Conservation (phyloP, 2,113 vertebrate species). For the Odobenus rosmarus region DNA sequence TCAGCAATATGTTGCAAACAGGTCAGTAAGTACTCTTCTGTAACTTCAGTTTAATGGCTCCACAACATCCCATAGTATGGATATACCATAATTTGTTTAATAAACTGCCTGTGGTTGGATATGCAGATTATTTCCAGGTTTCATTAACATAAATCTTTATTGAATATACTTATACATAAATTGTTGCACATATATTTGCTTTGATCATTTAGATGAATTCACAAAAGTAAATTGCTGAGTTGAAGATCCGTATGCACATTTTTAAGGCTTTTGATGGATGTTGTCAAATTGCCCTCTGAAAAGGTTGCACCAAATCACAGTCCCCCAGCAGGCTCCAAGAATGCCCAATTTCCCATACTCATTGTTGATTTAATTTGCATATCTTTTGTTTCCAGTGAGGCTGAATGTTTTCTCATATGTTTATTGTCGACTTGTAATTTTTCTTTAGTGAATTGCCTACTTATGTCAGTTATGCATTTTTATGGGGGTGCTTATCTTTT, state of each 20-base stretch:
- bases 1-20: not conserved
- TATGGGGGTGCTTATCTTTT: slow-evolving; percentile 58
- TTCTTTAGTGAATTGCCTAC: slow-evolving; percentile 73
- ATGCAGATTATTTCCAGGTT: slow-evolving; percentile 60
- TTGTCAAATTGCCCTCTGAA: slow-evolving; percentile 48
- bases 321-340: not conserved
- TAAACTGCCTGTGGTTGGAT: slow-evolving; percentile 36
- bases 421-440: slow-evolving; percentile 72
- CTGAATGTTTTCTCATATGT: slow-evolving; percentile 59
- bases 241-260: not conserved
- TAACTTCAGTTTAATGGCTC: slow-evolving; percentile 43
- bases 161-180: slow-evolving; percentile 37
- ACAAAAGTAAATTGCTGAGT: slow-evolving; percentile 62
- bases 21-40: slow-evolving; percentile 36
- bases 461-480: slow-evolving; percentile 71
- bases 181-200: slow-evolving; percentile 55
- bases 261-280: slow-evolving; percentile 61
- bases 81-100: slow-evolving; percentile 34
- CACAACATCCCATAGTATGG: not conserved
- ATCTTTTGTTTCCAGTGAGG: slow-evolving; percentile 50
- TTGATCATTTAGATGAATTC: slow-evolving; percentile 51
- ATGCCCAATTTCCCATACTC: slow-evolving; percentile 53
- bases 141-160: slow-evolving; percentile 50
- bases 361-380: slow-evolving; percentile 70
- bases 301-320: slow-evolving; percentile 10